phyloP scores from a whole-genome alignment of 1,140 invertebrate species.

The Eumaeus atala region DNA sequence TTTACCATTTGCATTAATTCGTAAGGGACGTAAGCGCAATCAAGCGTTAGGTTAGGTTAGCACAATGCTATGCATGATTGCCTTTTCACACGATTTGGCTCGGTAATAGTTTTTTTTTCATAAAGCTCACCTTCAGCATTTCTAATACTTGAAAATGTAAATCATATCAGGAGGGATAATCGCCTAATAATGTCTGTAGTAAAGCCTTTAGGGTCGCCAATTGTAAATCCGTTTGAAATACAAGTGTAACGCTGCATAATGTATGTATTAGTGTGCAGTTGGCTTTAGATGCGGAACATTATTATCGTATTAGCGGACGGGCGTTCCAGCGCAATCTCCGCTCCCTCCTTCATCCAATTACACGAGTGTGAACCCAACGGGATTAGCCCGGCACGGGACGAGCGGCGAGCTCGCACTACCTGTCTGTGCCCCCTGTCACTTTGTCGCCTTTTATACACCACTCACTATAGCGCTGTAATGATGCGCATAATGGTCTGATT shows the following conservation, averaged over 20 bases:
- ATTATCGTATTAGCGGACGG: conserved; percentile 59
- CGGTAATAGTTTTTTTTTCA: too few relatives aligned
- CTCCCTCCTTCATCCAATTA: conserved; percentile 64
- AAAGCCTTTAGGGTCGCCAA: too few relatives aligned
- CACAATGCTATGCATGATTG: too few relatives aligned
- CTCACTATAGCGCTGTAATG: conserved; percentile 1
- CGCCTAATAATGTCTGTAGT: too few relatives aligned
- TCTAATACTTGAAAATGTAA: too few relatives aligned
- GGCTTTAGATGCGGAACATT: conserved; percentile 37
- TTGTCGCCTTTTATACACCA: background rate
- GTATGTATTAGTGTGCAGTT: conserved; percentile 18
- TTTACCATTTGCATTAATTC: too few relatives aligned
- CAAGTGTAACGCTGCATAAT: conserved; percentile 15
- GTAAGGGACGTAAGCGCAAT: too few relatives aligned
- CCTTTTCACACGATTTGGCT: too few relatives aligned
- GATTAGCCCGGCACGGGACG: conserved; percentile 33
- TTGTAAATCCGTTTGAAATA: too few relatives aligned
- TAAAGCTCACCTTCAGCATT: too few relatives aligned
- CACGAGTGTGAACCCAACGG: conserved; percentile 56
- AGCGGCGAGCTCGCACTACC: background rate
- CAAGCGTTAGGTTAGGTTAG: too few relatives aligned
- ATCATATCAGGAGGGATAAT: too few relatives aligned
- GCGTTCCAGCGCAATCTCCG: conserved; percentile 51
- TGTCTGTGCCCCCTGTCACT: background rate
- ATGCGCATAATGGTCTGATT: background rate